Base-by-base conservation (phyloP, 2,113 vertebrate species). In the Pluvianellus socialis region DNA sequence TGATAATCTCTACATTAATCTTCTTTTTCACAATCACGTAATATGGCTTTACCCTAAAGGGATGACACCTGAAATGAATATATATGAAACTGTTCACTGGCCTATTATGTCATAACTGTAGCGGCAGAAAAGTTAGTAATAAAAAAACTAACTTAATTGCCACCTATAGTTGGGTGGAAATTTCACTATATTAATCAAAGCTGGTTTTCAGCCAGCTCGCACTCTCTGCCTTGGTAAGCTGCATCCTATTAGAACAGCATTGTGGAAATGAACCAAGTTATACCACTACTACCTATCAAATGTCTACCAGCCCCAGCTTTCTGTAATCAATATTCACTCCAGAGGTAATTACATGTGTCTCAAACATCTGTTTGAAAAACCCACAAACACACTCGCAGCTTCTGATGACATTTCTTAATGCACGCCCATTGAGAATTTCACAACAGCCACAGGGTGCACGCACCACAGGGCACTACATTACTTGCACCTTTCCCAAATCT, bases 161-260 rank as follows among this genome's bases (percentile, higher is more conserved):
- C 70, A 56, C 12, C 16, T 55, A 20, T 12, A 86, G 24, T 1
- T 56, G 52, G 22, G 28, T 70, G n/a, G 23, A 50, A 86, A 53
- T 55, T 26, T 65, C 33, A n/a, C 33, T 23, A 12, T n/a, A 35
- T 47, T 23, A 56, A 73, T 1, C 38, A 16, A 58, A 66, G 40
- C 3, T 49, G 42, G 24, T 52, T 49, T 40, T 62, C 63, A 26
- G 62, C 11, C 32, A 58, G 44, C 14, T 42, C 19, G 30, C 21
- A 17, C 44, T 81, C 45, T 10, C 75, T 87, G 20, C 42, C 30
- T 33, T n/a, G 26, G 53, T 22, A 71, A 86, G 38, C 20, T 67
- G 38, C 17, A 42, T 12, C 5, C 26, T 19, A 14, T 2, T 16
- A 30, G 28, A n/a, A 22, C 18, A n/a, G 58, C 1, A 4, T 0